Conservation (phyloP, 1,140 invertebrate species). For the Drosophila bocqueti region DNA sequence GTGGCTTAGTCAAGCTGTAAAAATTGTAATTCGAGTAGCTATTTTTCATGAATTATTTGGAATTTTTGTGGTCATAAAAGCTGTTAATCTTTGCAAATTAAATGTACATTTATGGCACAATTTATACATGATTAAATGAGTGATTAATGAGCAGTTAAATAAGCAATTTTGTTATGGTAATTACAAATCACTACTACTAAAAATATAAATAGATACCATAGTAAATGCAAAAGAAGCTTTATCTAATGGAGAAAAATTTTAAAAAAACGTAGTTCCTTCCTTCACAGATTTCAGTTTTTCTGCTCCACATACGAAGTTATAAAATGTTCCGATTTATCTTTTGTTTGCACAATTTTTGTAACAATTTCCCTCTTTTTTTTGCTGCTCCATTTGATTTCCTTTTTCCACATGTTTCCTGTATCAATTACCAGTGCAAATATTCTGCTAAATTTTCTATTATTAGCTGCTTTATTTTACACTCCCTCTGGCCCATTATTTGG, state of each 20-base stretch:
- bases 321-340: slow-evolving; percentile 19
- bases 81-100: slow-evolving; percentile 5
- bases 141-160: background rate
- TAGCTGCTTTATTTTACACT: slow-evolving; percentile 19
- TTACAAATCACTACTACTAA: background rate
- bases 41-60: slow-evolving; percentile 1
- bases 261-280: background rate
- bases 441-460: slow-evolving; percentile 14
- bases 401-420: slow-evolving; percentile 35
- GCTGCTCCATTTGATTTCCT: slow-evolving; percentile 41
- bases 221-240: background rate
- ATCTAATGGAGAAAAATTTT: background rate
- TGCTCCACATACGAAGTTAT: slow-evolving; percentile 13
- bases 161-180: background rate
- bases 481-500: background rate
- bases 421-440: slow-evolving; percentile 21
- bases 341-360: slow-evolving; percentile 8
- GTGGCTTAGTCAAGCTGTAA: background rate
- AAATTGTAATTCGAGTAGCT: background rate
- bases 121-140: background rate
- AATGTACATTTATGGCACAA: background rate
- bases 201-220: background rate
- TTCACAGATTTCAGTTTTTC: background rate
- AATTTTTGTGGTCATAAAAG: background rate
- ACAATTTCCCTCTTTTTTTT: slow-evolving; percentile 3